A percentile compares a stretch with the other conserved stretches of the same genome.
These are phyloP conservation scores for Zosterops pallidus DNA, from an alignment of 2,113 vertebrate genomes.

Conservation along the genomic window DNA sequence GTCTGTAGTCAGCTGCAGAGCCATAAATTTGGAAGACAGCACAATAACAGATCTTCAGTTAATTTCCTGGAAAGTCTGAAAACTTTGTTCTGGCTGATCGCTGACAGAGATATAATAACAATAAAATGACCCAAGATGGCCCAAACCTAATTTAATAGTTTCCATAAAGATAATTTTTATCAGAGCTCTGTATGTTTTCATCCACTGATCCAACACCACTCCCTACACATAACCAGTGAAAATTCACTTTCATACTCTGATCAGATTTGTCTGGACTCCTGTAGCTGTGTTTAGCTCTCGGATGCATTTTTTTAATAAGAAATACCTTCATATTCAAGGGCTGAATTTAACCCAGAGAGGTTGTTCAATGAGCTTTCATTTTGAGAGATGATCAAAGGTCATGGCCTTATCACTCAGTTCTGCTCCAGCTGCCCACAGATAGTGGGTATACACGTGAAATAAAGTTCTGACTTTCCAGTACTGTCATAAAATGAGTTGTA, in stretches of 20 bases:
- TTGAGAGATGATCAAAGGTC: slow-evolving; percentile 6
- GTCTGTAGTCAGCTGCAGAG: slow-evolving; percentile 7
- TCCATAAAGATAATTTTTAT: background rate
- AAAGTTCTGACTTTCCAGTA: background rate
- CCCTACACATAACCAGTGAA: background rate
- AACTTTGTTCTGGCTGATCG: background rate
- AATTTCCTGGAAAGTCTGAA: slow-evolving; percentile 53
- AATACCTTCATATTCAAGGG: background rate
- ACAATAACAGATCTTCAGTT: slow-evolving; percentile 7
- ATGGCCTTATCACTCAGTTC: background rate
- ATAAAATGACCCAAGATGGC: background rate
- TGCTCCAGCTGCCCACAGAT: background rate
- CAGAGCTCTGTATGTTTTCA: background rate
- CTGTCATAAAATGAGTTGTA: background rate
- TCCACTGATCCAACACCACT: background rate
- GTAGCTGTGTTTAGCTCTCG: background rate
- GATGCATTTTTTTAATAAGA: background rate
- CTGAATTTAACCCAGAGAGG: background rate
- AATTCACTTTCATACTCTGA: background rate
- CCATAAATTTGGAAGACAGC: slow-evolving; percentile 42
- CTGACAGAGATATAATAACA: slow-evolving; percentile 28
- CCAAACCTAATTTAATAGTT: background rate
- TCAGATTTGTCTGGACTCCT: background rate
- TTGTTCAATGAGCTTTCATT: background rate
- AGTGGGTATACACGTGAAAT: background rate